These are phyloP conservation scores for Miltochrista miniata DNA, from an alignment of 2,888 invertebrate species.

Conservation along the genomic window DNA sequence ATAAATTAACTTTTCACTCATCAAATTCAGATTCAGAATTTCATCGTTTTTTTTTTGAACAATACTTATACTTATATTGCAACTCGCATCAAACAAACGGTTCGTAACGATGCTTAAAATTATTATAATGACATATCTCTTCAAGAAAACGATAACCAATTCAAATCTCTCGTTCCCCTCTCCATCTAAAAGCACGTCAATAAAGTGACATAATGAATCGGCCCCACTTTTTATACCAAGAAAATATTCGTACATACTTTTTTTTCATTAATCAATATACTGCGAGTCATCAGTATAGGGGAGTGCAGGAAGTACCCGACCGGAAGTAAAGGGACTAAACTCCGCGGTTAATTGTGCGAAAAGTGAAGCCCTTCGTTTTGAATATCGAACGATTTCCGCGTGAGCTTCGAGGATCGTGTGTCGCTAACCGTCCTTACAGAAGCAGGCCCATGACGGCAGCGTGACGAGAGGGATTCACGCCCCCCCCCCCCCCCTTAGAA, in stretches of 20 bases:
- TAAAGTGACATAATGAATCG: constrained; percentile 17
- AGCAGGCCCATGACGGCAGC: no score
- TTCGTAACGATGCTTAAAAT: no score
- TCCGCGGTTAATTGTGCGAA: constrained; percentile 78
- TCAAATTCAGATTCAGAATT: no score
- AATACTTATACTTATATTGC: no score
- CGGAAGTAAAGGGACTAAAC: constrained; percentile 72
- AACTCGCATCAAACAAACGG: no score
- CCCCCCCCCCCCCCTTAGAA: no score
- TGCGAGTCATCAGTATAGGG: constrained; percentile 56
- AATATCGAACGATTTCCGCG: constrained; percentile 63
- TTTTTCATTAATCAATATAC: constrained; percentile 64
- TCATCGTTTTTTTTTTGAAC: no score
- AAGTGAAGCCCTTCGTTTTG: constrained; percentile 72
- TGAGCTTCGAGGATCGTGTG: constrained; percentile 39
- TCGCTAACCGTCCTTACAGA: no score
- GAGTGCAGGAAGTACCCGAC: constrained; percentile 62
- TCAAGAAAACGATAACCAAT: background rate
- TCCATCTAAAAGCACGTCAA: constrained; percentile 11
- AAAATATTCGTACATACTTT: constrained; percentile 22
- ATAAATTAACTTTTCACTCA: no score
- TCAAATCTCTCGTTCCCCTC: background rate
- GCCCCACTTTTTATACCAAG: constrained; percentile 8
- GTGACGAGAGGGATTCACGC: no score
- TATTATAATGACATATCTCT: no score